Evolutionary conservation across 2,113 vertebrate genomes (phyloP).

Genomic region (Cynocephalus volans): DNA sequence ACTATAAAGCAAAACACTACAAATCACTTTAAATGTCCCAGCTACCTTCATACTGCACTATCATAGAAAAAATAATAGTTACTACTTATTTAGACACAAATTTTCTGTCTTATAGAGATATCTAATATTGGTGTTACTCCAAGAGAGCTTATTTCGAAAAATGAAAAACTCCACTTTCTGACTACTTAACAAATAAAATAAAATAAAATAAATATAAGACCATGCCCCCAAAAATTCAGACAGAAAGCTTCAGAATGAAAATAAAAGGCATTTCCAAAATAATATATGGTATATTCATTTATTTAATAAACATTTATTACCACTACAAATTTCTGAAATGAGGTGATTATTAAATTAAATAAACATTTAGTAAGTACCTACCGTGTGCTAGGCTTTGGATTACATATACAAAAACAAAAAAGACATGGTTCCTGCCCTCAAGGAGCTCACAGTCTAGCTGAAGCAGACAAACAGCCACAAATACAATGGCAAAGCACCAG

Average conservation of each 20-base stretch:
- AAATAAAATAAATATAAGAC: conserved; percentile 48
- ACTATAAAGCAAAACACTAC: background rate
- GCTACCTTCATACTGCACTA: background rate
- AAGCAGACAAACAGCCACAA: conserved; percentile 38
- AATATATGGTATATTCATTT: conserved; percentile 38
- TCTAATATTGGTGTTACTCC: background rate
- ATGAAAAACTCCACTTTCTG: background rate
- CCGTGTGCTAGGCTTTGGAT: conserved; percentile 43
- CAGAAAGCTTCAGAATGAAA: conserved; percentile 46
- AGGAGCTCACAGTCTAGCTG: conserved; percentile 73
- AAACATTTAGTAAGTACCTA: conserved; percentile 73
- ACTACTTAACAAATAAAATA: conserved; percentile 3
- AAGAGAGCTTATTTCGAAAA: conserved; percentile 36
- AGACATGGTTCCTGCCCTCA: conserved; percentile 51
- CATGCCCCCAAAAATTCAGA: background rate
- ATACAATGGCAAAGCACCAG: conserved; percentile 43
- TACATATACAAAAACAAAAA: background rate
- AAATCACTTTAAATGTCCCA: background rate
- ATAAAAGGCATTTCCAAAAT: conserved; percentile 58
- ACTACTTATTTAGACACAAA: conserved; percentile 16
- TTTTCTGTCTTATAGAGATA: conserved; percentile 42
- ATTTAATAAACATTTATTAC: conserved; percentile 65
- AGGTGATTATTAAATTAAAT: background rate
- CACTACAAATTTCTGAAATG: conserved; percentile 46
- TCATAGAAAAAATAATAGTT: background rate